Conservation (phyloP, 2,888 invertebrate genomes). For the Caprella mutica region DNA sequence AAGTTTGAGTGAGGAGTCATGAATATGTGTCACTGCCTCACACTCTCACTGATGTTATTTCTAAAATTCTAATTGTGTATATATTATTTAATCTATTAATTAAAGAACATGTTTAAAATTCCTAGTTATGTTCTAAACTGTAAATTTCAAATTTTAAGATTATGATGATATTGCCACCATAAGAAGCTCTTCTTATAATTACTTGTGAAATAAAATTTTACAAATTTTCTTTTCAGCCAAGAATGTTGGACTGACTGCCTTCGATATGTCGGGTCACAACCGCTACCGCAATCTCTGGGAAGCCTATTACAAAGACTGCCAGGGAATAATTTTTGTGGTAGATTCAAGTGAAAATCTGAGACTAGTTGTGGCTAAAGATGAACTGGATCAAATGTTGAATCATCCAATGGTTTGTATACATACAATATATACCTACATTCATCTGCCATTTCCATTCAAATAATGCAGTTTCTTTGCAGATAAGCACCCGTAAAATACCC, state of each 20-base stretch:
- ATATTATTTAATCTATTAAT: no score
- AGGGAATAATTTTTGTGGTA: constrained; percentile 91
- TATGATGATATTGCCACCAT: background rate
- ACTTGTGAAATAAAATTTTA: background rate
- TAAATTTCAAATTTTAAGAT: background rate
- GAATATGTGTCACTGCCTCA: no score
- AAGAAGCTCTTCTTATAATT: background rate
- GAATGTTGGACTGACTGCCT: constrained; percentile 74
- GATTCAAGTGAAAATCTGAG: constrained; percentile 83
- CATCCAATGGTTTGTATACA: constrained; percentile 22
- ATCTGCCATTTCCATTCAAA: background rate
- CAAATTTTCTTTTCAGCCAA: constrained; percentile 50
- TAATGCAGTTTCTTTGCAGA: constrained; percentile 50
- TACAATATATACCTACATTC: background rate
- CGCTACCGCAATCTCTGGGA: constrained; percentile 93
- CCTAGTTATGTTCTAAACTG: background rate
- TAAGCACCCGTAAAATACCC: constrained; percentile 58
- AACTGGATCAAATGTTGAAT: constrained; percentile 73
- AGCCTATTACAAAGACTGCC: constrained; percentile 62
- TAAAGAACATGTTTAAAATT: no score
- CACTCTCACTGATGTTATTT: no score
- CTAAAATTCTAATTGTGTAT: no score
- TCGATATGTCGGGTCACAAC: constrained; percentile 95
- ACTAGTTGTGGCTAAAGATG: constrained; percentile 88
- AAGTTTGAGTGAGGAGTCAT: no score